phyloP scores from a whole-genome alignment of 2,113 vertebrate species.

The Gymnobelideus leadbeateri region DNA sequence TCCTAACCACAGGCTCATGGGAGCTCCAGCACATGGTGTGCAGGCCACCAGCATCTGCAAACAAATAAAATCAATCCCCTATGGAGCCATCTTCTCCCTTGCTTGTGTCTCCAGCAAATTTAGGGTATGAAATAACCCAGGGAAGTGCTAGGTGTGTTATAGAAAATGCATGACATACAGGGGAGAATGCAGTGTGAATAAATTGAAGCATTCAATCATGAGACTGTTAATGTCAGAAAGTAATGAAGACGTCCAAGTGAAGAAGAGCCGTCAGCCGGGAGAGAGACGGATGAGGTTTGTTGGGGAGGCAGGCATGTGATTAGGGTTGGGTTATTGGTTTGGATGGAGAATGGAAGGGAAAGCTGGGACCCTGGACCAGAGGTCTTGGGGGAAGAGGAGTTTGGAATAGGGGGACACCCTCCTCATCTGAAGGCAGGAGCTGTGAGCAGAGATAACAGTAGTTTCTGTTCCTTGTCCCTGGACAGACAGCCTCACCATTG shows the following conservation, averaged over 20 bases:
- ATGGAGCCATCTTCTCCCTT: slow-evolving; percentile 23
- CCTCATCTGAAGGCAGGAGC: neutral
- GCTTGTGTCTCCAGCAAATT: slow-evolving; percentile 57
- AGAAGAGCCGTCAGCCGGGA: slow-evolving; percentile 33
- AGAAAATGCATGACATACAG: slow-evolving; percentile 39
- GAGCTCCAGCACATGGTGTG: too few species aligned
- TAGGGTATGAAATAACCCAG: slow-evolving; percentile 53
- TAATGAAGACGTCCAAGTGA: slow-evolving; percentile 56
- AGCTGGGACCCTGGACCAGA: neutral
- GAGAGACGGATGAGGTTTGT: neutral
- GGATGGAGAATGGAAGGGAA: neutral
- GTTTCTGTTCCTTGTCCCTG: neutral
- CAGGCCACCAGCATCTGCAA: neutral
- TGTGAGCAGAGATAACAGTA: neutral
- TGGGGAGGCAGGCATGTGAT: neutral
- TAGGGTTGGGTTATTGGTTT: neutral
- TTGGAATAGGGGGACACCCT: neutral
- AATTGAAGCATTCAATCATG: slow-evolving; percentile 60
- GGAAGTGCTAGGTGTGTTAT: slow-evolving; percentile 30
- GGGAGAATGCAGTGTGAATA: neutral
- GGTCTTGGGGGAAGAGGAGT: neutral
- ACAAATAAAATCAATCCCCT: neutral
- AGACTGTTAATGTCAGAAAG: slow-evolving; percentile 42
- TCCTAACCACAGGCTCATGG: neutral
- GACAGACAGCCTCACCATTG: too few species aligned